Evolutionary conservation across 2,113 vertebrate species (phyloP).

Genomic region (Nicator chloris): DNA sequence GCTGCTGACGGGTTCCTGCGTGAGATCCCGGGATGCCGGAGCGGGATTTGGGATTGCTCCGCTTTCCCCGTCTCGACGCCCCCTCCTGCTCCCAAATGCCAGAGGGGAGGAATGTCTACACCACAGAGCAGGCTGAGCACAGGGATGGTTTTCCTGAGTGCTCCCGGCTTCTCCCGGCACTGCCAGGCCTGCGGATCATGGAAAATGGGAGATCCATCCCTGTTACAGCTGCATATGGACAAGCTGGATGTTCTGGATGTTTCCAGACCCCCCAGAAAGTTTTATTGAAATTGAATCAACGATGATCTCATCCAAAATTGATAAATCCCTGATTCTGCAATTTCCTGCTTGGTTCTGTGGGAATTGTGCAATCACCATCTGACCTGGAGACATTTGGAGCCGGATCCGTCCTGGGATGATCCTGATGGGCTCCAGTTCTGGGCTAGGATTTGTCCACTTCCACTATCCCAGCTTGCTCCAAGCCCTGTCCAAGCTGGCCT

Average conservation of each 20-base stretch:
- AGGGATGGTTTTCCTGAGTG: background rate
- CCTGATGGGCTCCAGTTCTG: background rate
- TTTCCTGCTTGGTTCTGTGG: background rate
- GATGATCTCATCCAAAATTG: no score
- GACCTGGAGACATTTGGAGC: background rate
- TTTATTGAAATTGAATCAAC: background rate
- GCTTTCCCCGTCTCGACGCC: background rate
- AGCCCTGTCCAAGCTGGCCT: fast-evolving
- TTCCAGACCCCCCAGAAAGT: background rate
- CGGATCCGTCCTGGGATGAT: background rate
- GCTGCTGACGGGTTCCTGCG: background rate
- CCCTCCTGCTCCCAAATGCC: background rate
- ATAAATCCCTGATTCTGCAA: background rate
- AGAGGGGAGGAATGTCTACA: conserved; percentile 11
- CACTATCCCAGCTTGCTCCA: fast-evolving
- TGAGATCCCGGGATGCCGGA: background rate
- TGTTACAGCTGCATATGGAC: background rate
- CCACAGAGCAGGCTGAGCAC: background rate
- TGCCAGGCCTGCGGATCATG: background rate
- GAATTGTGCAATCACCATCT: background rate
- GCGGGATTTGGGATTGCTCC: background rate
- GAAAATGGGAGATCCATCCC: background rate
- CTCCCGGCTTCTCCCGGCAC: background rate
- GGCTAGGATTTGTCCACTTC: background rate
- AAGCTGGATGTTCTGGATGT: background rate